Conservation (phyloP, 2,888 invertebrate species). For the Brachynemurus nebulosus region DNA sequence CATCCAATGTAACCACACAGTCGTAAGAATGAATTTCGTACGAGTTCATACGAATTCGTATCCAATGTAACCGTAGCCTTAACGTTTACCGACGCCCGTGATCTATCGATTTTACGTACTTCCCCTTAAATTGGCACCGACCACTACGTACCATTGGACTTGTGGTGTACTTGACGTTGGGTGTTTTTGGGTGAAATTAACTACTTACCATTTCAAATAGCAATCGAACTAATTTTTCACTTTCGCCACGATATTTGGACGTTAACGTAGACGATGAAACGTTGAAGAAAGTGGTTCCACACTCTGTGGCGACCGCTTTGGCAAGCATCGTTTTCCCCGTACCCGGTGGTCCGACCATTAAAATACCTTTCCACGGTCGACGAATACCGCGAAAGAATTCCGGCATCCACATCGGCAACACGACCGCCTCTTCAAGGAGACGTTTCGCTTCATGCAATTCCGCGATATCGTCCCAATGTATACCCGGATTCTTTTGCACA, state of each 20-base stretch:
- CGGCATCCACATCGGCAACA: slow-evolving; percentile 95
- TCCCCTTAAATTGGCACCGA: no score
- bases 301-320: slow-evolving; percentile 97
- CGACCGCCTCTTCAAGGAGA: slow-evolving; percentile 90
- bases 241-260: slow-evolving; percentile 99
- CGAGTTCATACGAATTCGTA: no score
- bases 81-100: no score
- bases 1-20: no score
- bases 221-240: slow-evolving; percentile 91
- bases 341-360: slow-evolving; percentile 88
- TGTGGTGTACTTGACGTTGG: no score
- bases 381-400: slow-evolving; percentile 96
- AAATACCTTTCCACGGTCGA: slow-evolving; percentile 90
- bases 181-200: no score
- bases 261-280: slow-evolving; percentile 94
- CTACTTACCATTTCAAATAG: slow-evolving; percentile 85
- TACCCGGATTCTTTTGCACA: slow-evolving; percentile 91
- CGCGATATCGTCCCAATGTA: slow-evolving; percentile 90
- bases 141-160: no score
- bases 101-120: no score
- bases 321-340: slow-evolving; percentile 95
- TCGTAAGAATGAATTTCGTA: no score
- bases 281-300: slow-evolving; percentile 94
- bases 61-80: no score
- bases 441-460: slow-evolving; percentile 81